Percentiles rank a stretch among this genome's conserved stretches.
Evolutionary conservation across 2,113 vertebrate genomes (phyloP).

Genomic region (Parotia lawesii): DNA sequence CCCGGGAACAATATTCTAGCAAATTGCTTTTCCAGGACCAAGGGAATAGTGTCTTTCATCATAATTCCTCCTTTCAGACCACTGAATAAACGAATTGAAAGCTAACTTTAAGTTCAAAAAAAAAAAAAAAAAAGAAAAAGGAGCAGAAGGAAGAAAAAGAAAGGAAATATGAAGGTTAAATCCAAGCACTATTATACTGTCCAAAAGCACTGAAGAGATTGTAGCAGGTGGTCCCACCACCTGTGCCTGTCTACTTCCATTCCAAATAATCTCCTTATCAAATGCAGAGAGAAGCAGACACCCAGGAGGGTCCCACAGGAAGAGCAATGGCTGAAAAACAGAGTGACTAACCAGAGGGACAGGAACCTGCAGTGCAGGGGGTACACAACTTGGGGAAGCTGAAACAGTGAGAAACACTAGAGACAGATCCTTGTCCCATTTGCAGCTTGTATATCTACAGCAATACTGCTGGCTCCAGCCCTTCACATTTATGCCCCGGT

Average conservation of each 20-base stretch:
- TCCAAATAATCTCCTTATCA: conserved; percentile 24
- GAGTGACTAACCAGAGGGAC: not conserved
- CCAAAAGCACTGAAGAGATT: not conserved
- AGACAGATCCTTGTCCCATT: not conserved
- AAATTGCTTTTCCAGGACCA: not conserved
- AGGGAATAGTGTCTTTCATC: not conserved
- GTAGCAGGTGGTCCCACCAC: conserved; percentile 43
- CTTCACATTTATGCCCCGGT: not conserved
- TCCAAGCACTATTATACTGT: not conserved
- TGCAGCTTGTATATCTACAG: not conserved
- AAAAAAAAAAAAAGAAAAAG: not conserved
- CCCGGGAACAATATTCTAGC: not conserved
- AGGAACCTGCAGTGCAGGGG: not conserved
- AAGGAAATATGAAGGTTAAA: not conserved
- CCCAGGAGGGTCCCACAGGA: conserved; percentile 20
- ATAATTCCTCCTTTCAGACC: not conserved
- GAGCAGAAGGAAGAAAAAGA: not conserved
- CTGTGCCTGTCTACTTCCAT: conserved; percentile 31
- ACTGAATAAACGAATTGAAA: not conserved
- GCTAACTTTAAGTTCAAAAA: not conserved
- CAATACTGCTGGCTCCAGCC: not conserved
- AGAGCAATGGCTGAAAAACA: not conserved
- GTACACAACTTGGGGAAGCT: not conserved
- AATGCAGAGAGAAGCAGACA: conserved; percentile 28
- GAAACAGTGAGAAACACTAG: not conserved